A percentile compares a stretch with the other conserved stretches of the same genome.
Conservation (phyloP, 2,113 vertebrate genomes). For the Uria aalge region DNA sequence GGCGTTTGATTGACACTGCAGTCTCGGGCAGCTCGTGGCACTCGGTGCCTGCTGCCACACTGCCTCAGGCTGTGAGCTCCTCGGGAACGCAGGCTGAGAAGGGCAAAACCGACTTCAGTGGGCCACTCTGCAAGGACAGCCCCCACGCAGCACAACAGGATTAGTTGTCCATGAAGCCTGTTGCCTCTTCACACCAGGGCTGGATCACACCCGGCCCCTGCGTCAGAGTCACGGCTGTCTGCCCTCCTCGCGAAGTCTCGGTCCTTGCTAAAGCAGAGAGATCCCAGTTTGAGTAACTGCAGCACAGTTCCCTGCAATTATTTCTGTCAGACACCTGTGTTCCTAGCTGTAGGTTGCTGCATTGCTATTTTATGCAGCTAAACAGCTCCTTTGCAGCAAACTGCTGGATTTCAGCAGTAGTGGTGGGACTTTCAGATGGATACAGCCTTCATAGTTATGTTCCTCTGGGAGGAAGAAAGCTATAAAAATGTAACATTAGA, state of each 20-base stretch:
- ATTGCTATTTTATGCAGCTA: not conserved
- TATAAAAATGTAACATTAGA: not conserved
- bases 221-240: not conserved
- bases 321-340: not conserved
- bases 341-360: not conserved
- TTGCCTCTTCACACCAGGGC: not conserved
- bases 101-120: not conserved
- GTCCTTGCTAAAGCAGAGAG: not conserved
- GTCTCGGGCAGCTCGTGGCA: not conserved
- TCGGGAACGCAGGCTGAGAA: not conserved
- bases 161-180: not conserved
- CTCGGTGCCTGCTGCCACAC: not conserved
- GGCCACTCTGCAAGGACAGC: not conserved
- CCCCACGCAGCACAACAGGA: not conserved
- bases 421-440: not conserved
- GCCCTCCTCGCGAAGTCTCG: not conserved
- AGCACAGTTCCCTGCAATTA: not conserved
- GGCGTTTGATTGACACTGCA: not conserved
- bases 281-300: not conserved
- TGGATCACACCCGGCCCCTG: rapidly evolving
- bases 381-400: not conserved
- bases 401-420: not conserved
- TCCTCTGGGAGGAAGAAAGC: not conserved
- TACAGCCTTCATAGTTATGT: not conserved
- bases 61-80: not conserved